Evolutionary conservation across 2,797 vertebrate genomes (phyloP), one percentile per base, ranked within the genome.

Genomic region (Chiroxiphia lanceolata): DNA sequence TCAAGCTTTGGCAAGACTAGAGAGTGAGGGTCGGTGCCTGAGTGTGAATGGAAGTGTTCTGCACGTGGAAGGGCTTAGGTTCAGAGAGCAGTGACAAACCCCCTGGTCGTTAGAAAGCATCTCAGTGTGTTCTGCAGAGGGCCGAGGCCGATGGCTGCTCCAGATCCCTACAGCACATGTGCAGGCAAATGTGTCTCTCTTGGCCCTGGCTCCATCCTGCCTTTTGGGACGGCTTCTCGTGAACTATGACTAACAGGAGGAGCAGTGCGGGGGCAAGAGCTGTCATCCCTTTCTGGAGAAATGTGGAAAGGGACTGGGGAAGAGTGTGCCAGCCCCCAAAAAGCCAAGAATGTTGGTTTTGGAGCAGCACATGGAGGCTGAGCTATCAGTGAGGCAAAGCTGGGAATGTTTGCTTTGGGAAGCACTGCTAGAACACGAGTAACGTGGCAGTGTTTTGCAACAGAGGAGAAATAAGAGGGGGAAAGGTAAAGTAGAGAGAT

Each of bases 271-370:
- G 67, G 87, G 80, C 77, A 87, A 93, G 80, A 90, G 50, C 93
- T 94, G 94, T 94, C 87, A 76, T 91, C 87, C 36, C 53, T 74
- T 94, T 15, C 45, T 71, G 48, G 34, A 84, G 70, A 77, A 92
- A 93, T 50, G 67, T 82, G 83, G 34, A 68, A 90, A 84, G 51
- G 80, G 56, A 84, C 51, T 7, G 4, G 59, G 47, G 64, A 82
- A 82, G 19, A 72, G 70, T 50, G 51, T 84, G 89, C 94, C 93
- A 93, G 75, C 81, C 68, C 74, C 90, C 6, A 0, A 67, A 87
- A 82, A 95, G 88, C 63, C 71, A 90, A 42, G 77, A 95, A 93
- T 95, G 83, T 90, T 93, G 86, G 67, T 56, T 97, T 96, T 95
- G 94, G 95, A 96, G 78, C 74, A 77, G 74, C 36, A 13, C 33